phyloP scores from a whole-genome alignment of 2,113 vertebrate genomes.

The Callipepla californica region DNA sequence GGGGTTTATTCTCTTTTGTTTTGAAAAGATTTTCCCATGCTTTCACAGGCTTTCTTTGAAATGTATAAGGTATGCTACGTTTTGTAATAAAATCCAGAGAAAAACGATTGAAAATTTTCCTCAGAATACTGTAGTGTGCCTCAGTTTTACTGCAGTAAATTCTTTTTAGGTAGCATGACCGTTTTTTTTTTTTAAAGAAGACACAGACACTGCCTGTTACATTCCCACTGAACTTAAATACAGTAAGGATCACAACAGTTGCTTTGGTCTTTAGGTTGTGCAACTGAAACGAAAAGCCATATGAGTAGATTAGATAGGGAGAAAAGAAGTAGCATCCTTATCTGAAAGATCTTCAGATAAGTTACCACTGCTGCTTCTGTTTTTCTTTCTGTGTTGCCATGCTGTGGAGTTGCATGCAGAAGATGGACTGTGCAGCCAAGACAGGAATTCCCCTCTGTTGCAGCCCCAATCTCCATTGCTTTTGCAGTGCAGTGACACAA shows the following conservation, averaged over 20 bases:
- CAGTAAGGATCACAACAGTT: neutral
- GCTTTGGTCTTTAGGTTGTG: neutral
- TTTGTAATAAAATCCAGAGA: accelerated
- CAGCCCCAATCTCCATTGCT: neutral
- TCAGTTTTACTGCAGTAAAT: neutral
- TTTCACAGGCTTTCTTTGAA: neutral
- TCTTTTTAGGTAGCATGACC: neutral
- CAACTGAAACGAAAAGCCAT: neutral
- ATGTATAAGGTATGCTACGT: neutral
- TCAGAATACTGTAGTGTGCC: neutral
- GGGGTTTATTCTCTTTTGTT: neutral
- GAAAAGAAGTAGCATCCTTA: neutral
- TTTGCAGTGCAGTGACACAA: neutral
- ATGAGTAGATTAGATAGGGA: neutral
- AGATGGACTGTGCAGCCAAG: neutral
- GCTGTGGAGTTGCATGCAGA: neutral
- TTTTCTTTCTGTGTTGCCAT: neutral
- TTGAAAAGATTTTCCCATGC: neutral
- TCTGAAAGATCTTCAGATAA: neutral
- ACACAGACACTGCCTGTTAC: neutral
- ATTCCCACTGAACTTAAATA: neutral
- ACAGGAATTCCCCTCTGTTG: neutral
- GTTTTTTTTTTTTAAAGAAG: neutral
- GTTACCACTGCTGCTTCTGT: neutral
- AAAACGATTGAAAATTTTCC: neutral